These are phyloP conservation scores for Pangasius sanitwongsei DNA, from an alignment of 2,797 vertebrate species.

Conservation along the genomic window DNA sequence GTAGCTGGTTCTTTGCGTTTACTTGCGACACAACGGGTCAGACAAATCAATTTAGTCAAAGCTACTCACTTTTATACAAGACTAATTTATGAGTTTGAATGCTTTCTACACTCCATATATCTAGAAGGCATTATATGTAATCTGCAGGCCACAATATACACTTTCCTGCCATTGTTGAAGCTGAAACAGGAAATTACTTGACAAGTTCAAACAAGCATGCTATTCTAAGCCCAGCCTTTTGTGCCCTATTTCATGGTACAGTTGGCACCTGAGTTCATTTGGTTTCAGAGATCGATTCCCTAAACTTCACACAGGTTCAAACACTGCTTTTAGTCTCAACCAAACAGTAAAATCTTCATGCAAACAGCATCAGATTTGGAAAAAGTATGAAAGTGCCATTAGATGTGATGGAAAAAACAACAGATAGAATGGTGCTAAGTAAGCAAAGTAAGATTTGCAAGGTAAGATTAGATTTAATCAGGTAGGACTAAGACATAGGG, in stretches of 20 bases:
- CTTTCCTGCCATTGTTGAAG: not conserved
- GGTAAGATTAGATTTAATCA: not conserved
- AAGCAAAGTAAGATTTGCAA: too few relatives aligned
- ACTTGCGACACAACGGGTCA: not conserved
- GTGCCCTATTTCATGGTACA: not conserved
- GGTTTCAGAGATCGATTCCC: not conserved
- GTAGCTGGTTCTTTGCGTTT: not conserved
- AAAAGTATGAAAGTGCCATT: not conserved
- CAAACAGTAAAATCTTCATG: not conserved
- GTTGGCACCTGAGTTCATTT: not conserved
- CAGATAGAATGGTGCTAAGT: not conserved
- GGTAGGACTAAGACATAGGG: not conserved
- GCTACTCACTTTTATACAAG: not conserved
- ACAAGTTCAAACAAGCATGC: constrained; percentile 6
- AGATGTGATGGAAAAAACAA: not conserved
- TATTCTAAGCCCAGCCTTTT: not conserved
- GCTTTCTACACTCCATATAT: not conserved
- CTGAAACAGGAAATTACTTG: not conserved
- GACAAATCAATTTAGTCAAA: not conserved
- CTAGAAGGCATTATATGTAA: not conserved
- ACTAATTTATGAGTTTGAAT: not conserved
- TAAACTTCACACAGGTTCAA: not conserved
- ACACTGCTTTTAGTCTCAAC: not conserved
- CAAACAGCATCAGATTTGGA: not conserved
- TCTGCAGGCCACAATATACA: not conserved